Evolutionary conservation across 2,888 invertebrate species (phyloP).

Genomic region (Brenthis hecate): DNA sequence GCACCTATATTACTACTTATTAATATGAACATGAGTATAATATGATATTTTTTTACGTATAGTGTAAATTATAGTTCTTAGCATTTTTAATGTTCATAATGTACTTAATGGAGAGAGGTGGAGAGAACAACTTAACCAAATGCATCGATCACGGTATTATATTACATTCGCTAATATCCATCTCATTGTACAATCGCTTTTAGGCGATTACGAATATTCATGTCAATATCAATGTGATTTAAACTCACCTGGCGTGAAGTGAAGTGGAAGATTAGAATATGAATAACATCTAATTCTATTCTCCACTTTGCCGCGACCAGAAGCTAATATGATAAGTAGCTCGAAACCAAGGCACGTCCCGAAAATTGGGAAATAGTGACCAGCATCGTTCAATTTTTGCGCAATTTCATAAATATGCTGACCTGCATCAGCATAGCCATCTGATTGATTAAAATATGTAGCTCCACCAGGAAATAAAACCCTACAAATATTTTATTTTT

Average conservation of each 20-base stretch:
- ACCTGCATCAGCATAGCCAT: constrained; percentile 90
- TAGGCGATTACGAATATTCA: not conserved
- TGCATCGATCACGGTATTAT: too few species aligned
- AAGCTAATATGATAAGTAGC: constrained; percentile 85
- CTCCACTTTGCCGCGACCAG: constrained; percentile 74
- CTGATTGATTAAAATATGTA: constrained; percentile 85
- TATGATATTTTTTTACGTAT: too few species aligned
- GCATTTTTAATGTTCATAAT: too few species aligned
- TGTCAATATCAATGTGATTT: not conserved
- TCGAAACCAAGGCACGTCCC: constrained; percentile 96
- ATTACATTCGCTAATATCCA: too few species aligned
- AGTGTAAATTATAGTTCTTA: too few species aligned
- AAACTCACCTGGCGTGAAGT: constrained; percentile 84
- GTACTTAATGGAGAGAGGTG: too few species aligned
- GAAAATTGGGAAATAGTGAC: constrained; percentile 91
- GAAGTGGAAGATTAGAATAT: constrained; percentile 83
- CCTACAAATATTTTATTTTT: constrained; percentile 65
- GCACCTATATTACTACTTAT: too few species aligned
- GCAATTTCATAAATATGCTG: constrained; percentile 86
- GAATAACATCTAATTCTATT: constrained; percentile 85
- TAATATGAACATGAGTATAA: too few species aligned
- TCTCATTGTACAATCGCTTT: too few species aligned
- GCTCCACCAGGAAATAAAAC: constrained; percentile 92
- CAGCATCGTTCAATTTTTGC: constrained; percentile 84
- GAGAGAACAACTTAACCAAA: too few species aligned